Evolutionary conservation across 2,888 invertebrate species (phyloP), one percentile per base, ranked within the genome.

Genomic region (Tipula vernalis): DNA sequence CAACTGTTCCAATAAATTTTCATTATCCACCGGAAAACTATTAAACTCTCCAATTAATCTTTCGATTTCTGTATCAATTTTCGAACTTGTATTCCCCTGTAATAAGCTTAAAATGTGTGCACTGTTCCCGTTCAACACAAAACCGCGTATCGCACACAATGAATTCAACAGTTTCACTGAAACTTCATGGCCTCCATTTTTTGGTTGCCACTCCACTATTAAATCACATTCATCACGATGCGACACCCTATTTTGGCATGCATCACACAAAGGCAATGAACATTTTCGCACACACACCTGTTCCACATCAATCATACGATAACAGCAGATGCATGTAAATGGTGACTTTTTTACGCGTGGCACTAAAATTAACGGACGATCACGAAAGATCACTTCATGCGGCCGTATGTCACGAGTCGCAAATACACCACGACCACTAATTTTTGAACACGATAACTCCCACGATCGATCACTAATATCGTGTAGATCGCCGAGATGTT

Each of bases 311-410:
- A 93, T 89, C 87, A 91, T 90, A 88, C 92, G 93, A 88, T 93
- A 93, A 89, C 96, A 96, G 88, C 93, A 93, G 0, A 94, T 93
- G 90, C 96, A 96, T 87, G 94, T 93, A 89, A 94, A 92, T n/a
- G 36, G 15, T 87, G 93, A 93, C 47, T 92, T 91, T 87, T 93
- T 92, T 47, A 93, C 92, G 85, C 95, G 93, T 0, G 96, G 96
- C 0, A 96, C 96, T 86, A 94, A 90, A 83, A 96, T 92, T 84
- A 96, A 90, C 0, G 96, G 95, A 87, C 92, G 92, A 90, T 96
- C 96, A 12, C 93, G 92, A 89, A 95, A 96, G 86, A 97, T 93
- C 42, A 95, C 90, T 90, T 96, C 95, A 57, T 96, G 96, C 41
- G 92, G 90, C 87, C 91, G 90, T 83, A 96, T 94, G 89, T 95